Conservation (phyloP, 2,888 invertebrate genomes). For the Callosobruchus maculatus region DNA sequence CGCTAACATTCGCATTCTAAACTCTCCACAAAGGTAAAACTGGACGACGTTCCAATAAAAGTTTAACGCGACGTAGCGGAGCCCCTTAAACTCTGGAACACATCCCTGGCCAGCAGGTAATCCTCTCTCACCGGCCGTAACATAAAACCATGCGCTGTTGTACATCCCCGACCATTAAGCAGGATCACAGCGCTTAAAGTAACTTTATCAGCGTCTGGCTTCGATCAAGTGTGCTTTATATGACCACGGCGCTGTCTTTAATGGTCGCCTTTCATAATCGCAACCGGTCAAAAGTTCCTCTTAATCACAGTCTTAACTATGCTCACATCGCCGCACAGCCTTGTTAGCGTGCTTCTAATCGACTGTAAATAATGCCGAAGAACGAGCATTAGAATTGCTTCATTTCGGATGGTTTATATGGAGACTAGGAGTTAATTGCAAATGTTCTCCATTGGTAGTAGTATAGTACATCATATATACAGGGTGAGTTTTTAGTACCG, state of each 20-base stretch:
- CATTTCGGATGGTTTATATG: neutral
- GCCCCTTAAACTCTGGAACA: neutral
- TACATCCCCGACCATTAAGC: neutral
- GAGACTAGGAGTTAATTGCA: neutral
- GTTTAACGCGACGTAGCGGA: neutral
- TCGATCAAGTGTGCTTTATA: neutral
- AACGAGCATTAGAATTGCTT: neutral
- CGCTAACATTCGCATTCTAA: no score
- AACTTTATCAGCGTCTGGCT: neutral
- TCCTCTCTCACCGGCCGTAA: neutral
- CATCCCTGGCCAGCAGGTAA: neutral
- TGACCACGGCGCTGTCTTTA: neutral
- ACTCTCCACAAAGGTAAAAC: no score
- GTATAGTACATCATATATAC: no score
- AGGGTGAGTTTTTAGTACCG: no score
- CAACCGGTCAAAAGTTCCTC: neutral
- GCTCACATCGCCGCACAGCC: neutral
- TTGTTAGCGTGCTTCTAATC: neutral
- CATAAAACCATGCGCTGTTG: neutral
- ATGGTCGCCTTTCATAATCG: neutral
- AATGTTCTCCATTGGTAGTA: no score
- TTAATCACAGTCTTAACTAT: neutral
- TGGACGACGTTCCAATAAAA: neutral
- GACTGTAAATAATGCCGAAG: neutral
- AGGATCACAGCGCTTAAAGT: neutral